These are phyloP conservation scores for Melospiza melodia DNA, from an alignment of 2,113 vertebrate species.

Conservation along the genomic window DNA sequence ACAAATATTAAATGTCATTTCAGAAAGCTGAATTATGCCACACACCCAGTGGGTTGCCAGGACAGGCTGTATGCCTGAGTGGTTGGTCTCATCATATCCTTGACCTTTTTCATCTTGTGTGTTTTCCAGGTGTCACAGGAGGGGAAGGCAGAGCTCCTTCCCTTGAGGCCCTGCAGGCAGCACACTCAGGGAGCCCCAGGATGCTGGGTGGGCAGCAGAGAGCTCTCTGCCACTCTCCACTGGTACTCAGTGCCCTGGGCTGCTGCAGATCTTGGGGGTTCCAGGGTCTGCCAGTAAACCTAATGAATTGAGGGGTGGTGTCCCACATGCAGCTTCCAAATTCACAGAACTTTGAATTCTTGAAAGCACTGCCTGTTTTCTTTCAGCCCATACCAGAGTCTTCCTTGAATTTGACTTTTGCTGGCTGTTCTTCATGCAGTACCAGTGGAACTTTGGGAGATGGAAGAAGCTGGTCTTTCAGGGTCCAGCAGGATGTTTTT, in stretches of 20 bases:
- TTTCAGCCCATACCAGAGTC: neutral
- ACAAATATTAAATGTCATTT: neutral
- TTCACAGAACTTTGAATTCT: neutral
- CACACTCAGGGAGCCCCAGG: fast-evolving
- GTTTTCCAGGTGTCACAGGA: neutral
- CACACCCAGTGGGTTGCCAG: neutral
- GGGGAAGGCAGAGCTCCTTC: neutral
- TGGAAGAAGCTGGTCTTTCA: neutral
- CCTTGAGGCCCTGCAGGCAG: neutral
- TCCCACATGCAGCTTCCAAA: neutral
- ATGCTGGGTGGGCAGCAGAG: neutral
- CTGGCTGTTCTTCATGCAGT: neutral
- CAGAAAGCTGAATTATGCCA: neutral
- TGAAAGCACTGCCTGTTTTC: neutral
- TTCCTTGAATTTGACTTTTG: neutral
- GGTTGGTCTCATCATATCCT: neutral
- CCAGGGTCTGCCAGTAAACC: neutral
- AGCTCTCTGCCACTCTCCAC: neutral
- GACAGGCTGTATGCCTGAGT: neutral
- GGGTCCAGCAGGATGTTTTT: neutral
- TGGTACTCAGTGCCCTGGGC: neutral
- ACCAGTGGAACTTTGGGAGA: neutral
- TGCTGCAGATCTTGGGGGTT: neutral
- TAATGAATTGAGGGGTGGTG: neutral
- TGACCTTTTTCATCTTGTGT: neutral